Base-by-base conservation (phyloP, 2,113 vertebrate genomes). In the Chrysemys picta region DNA sequence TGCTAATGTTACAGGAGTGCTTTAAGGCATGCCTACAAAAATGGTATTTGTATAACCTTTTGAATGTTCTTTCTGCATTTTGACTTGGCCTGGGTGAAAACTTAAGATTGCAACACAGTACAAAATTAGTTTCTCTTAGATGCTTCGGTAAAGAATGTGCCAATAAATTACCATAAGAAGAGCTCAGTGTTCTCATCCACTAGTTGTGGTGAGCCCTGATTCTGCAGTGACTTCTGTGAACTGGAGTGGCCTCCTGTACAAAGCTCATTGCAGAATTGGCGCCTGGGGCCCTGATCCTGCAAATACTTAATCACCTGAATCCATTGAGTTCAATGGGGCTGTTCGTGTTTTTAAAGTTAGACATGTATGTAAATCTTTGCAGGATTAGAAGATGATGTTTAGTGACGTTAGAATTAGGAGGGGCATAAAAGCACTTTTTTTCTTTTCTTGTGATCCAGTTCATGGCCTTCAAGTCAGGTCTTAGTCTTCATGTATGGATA, bases 1-100 rank as follows among this genome's bases (percentile, higher is more conserved):
- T 0, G 5, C 16, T 84, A 14, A 14, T 21, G 17, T 0, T 25
- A 47, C 45, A 69, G 82, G 81, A 27, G 72, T 76, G 38, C 42
- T 76, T 24, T 76, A 88, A 47, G 0, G 0, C 54, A 85, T 47
- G 13, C 31, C 13, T 21, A 0, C 13, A 11, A 8, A 3, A 27
- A 56, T 56, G 57, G 14, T 57, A 29, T 2, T 81, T 90, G 31
- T 57, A 69, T 50, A 47, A 21, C 25, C 35, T 76, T 89, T 7
- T n/a, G 35, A 12, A 72, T 82, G 31, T 10, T 90, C 17, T 38
- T 89, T 42, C 14, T 42, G 14, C 8, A 0, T 57, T 84, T 82
- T 88, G 0, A 8, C 42, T 72, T 52, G 45, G 22, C 22, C 38
- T 84, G 1, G 1, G 4, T 86, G 57, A n/a, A 84, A 76, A 76